Evolutionary conservation across 2,113 vertebrate genomes (phyloP).

Genomic region (Tiliqua scincoides): DNA sequence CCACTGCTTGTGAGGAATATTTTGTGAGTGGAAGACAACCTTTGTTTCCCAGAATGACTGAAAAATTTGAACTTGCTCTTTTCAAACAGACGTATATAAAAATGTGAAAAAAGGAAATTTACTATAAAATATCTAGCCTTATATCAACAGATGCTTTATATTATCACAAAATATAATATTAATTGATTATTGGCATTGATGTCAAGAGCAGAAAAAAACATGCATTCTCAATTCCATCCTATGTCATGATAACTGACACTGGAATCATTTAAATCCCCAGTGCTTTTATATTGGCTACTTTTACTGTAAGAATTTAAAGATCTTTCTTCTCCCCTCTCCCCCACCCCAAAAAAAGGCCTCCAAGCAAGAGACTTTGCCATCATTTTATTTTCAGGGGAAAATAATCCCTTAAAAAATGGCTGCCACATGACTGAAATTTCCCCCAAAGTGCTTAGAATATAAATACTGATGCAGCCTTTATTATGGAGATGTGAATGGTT

Average conservation of each 20-base stretch:
- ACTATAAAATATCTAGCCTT: background rate
- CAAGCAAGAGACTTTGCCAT: slow-evolving; percentile 34
- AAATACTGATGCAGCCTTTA: slow-evolving; percentile 60
- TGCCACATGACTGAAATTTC: slow-evolving; percentile 46
- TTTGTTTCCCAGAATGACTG: background rate
- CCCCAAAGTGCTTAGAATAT: slow-evolving; percentile 43
- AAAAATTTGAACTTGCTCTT: background rate
- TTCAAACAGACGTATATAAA: background rate
- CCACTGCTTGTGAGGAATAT: background rate
- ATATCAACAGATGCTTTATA: background rate
- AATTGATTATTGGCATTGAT: no score
- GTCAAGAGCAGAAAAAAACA: no score
- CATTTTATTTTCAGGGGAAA: slow-evolving; percentile 53
- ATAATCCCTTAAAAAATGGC: background rate
- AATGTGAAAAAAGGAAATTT: no score
- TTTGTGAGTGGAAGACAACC: background rate
- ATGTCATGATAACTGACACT: background rate
- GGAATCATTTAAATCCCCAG: background rate
- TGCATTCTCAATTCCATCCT: background rate
- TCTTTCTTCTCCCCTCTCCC: background rate
- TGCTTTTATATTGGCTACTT: background rate
- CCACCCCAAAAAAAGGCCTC: background rate
- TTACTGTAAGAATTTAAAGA: background rate
- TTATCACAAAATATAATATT: background rate
- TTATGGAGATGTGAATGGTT: slow-evolving; percentile 65